Evolutionary conservation across 2,888 invertebrate species (phyloP).

Genomic region (Hirudinaria manillensis): DNA sequence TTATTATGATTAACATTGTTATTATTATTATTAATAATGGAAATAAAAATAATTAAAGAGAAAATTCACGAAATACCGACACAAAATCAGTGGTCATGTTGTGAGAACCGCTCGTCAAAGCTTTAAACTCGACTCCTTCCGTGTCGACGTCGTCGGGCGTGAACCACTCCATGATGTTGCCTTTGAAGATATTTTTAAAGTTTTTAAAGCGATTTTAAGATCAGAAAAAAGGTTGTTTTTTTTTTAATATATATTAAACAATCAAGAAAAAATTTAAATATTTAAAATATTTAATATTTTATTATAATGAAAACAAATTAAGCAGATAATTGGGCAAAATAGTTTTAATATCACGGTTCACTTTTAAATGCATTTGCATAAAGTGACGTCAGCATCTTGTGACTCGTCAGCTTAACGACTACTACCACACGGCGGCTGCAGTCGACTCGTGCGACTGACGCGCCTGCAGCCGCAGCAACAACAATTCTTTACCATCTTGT

Average conservation of each 20-base stretch:
- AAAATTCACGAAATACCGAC: conserved; percentile 44
- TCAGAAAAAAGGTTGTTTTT: background rate
- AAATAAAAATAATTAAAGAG: background rate
- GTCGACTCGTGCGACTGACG: too few species aligned
- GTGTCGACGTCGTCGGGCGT: conserved; percentile 53
- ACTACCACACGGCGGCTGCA: too few species aligned
- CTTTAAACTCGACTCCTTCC: conserved; percentile 56
- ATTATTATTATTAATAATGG: too few species aligned
- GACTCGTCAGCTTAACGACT: too few species aligned
- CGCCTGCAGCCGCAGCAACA: too few species aligned
- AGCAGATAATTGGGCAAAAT: too few species aligned
- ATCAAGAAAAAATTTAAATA: background rate
- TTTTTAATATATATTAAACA: background rate
- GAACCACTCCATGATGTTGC: conserved; percentile 56
- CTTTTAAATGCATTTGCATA: background rate
- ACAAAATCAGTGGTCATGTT: conserved; percentile 54
- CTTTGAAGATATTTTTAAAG: conserved; percentile 40
- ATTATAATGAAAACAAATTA: too few species aligned
- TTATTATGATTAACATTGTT: too few species aligned
- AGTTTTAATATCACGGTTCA: background rate
- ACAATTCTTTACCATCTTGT: too few species aligned
- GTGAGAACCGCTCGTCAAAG: conserved; percentile 56
- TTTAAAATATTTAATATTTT: too few species aligned
- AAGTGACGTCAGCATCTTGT: too few species aligned
- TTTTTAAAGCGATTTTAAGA: background rate